Conservation (phyloP, 2,113 vertebrate genomes). For the Heterotis niloticus region DNA sequence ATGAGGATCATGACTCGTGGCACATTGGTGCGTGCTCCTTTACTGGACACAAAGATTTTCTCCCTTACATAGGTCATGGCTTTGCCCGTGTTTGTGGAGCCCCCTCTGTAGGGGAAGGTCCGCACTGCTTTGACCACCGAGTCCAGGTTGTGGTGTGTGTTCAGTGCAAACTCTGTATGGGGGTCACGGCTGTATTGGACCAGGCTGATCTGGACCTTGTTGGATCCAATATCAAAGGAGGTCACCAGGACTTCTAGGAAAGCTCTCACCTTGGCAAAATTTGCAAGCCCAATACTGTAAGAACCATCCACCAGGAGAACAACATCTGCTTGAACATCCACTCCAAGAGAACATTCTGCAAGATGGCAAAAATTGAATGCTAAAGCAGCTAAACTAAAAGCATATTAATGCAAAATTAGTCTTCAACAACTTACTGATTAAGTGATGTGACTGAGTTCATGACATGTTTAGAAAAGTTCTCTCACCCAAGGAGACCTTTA, state of each 20-base stretch:
- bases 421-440: neutral
- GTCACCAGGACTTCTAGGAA: conserved; percentile 93
- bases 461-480: conserved; percentile 17
- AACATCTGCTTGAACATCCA: conserved; percentile 92
- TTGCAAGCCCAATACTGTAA: conserved; percentile 91
- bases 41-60: conserved; percentile 76
- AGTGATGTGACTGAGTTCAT: neutral
- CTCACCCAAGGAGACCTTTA: conserved; percentile 87
- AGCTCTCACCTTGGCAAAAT: conserved; percentile 93
- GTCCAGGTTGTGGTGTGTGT: conserved; percentile 75
- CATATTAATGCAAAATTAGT: neutral
- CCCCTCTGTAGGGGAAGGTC: conserved; percentile 91
- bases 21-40: conserved; percentile 81
- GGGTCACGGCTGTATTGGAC: conserved; percentile 96
- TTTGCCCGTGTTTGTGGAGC: conserved; percentile 95
- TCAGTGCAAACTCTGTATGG: conserved; percentile 87
- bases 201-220: conserved; percentile 91
- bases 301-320: conserved; percentile 96
- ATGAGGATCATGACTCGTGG: conserved; percentile 93
- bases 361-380: conserved; percentile 34
- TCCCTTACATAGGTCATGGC: conserved; percentile 95
- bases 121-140: conserved; percentile 84
- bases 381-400: neutral
- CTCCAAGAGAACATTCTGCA: conserved; percentile 86
- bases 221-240: conserved; percentile 84